Base-by-base conservation (phyloP, 2,113 vertebrate genomes). In the Panthera tigris region DNA sequence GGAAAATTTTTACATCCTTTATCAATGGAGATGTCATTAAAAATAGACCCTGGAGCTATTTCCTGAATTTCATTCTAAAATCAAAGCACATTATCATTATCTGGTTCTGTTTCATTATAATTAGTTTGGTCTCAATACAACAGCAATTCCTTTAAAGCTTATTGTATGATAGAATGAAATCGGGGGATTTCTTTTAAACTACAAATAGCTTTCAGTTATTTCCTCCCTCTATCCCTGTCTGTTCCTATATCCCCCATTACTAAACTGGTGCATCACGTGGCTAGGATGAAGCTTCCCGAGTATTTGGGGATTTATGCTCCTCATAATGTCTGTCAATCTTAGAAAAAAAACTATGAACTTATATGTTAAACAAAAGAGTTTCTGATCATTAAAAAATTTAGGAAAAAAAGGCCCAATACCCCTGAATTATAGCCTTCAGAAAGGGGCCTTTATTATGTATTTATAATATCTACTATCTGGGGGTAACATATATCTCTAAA, bases 31-130 rank as follows among this genome's bases (percentile, higher is more conserved):
- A 93, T 81, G 36, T 71, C 81, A 90, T 69, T 96, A 92, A 79
- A 88, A 96, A 94, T 11, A 97, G 83, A 69, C 87, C 81, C 81
- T 83, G 63, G 25, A 93, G 94, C 90, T 74, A 97, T 89, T 97
- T 97, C 66, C 29, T 95, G 29, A 97, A 94, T 97, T 97, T 97
- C 83, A 92, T 89, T 92, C 65, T 91, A 86, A 94, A 96, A 88
- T 89, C 80, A 69, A 88, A 93, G 76, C 57, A 80, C 14, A 94
- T 69, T 45, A 96, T 74, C 89, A 68, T 94, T 95, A 78, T 96
- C 55, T 93, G 39, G 68, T 80, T 93, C 69, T 94, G 10, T 95
- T 41, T 97, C 45, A 79, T 89, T 85, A 69, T 94, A 95, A 96
- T 96, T 97, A 98, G 84, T 55, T 94, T 97, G 57, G 21, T 96